A percentile compares a stretch with the other conserved stretches of the same genome.
Evolutionary conservation across 2,113 vertebrate species (phyloP).

Genomic region (Dipodomys stephensi): DNA sequence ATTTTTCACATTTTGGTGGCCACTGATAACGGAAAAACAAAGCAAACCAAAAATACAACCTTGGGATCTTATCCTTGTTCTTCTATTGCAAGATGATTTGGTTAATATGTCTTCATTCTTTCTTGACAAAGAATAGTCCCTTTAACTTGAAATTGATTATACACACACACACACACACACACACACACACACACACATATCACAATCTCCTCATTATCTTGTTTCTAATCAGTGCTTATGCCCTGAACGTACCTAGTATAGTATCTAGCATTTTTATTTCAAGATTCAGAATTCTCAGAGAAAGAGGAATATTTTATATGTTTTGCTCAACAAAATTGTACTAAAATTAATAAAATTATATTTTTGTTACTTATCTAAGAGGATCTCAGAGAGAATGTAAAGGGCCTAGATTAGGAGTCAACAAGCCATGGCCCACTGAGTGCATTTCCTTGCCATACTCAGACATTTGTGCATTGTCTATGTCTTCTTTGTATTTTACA

Average conservation of each 20-base stretch:
- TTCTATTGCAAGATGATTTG: background rate
- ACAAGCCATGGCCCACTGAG: background rate
- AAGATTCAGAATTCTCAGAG: background rate
- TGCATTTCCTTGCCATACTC: background rate
- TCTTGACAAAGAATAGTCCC: background rate
- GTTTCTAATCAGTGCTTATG: slow-evolving; percentile 5
- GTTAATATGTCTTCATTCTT: background rate
- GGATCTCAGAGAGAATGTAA: slow-evolving; percentile 11
- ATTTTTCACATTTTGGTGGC: slow-evolving; percentile 14
- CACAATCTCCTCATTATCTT: background rate
- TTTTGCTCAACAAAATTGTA: background rate
- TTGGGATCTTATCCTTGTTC: background rate
- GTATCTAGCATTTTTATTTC: slow-evolving; percentile 27
- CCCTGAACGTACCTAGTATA: background rate
- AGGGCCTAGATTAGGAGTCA: background rate
- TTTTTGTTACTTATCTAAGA: slow-evolving; percentile 8
- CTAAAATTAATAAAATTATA: slow-evolving; percentile 45
- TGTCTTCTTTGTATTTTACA: background rate
- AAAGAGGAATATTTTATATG: slow-evolving; percentile 10
- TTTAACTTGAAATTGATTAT: background rate
- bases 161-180: background rate
- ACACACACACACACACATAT: too few relatives aligned
- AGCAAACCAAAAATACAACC: background rate
- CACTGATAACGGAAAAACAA: background rate
- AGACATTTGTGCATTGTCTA: background rate